A percentile compares a stretch with the other conserved stretches of the same genome.
Evolutionary conservation across 2,888 invertebrate genomes (phyloP).

Genomic region (Pterostichus niger): DNA sequence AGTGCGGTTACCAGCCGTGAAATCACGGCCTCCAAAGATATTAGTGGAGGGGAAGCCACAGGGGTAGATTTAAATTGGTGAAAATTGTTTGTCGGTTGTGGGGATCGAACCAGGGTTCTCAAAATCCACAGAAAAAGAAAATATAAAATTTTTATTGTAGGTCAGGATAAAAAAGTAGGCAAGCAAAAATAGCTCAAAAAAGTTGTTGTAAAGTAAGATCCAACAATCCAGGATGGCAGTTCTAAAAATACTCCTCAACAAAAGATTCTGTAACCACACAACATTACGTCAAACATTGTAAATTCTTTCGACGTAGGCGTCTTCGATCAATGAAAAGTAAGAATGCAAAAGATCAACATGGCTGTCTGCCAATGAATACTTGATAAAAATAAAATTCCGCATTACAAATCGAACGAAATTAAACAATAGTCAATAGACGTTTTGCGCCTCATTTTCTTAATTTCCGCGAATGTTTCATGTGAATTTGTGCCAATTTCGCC

Average conservation of each 20-base stretch:
- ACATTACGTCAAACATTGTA: constrained; percentile 43
- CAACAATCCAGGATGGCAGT: not conserved
- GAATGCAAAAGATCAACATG: constrained; percentile 44
- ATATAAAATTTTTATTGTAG: too few species aligned
- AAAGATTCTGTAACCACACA: constrained; percentile 4
- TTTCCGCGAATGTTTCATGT: not conserved
- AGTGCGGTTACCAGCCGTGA: too few species aligned
- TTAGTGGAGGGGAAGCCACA: too few species aligned
- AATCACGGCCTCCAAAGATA: too few species aligned
- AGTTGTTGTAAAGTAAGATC: not conserved
- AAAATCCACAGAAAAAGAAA: too few species aligned
- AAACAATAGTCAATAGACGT: not conserved
- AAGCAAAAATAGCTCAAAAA: not conserved
- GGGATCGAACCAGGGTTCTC: too few species aligned
- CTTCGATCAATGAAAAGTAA: constrained; percentile 42
- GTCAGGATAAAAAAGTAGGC: not conserved
- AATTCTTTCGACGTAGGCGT: constrained; percentile 29
- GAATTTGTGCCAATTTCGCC: not conserved
- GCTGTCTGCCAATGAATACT: constrained; percentile 2
- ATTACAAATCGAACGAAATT: not conserved
- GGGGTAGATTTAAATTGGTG: too few species aligned
- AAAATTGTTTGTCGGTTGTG: too few species aligned
- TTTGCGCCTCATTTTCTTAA: constrained; percentile 6
- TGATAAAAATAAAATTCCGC: constrained; percentile 22
- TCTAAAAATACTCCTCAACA: constrained; percentile 34